phyloP scores from a whole-genome alignment of 2,113 vertebrate genomes.

The Baryphthengus martii region DNA sequence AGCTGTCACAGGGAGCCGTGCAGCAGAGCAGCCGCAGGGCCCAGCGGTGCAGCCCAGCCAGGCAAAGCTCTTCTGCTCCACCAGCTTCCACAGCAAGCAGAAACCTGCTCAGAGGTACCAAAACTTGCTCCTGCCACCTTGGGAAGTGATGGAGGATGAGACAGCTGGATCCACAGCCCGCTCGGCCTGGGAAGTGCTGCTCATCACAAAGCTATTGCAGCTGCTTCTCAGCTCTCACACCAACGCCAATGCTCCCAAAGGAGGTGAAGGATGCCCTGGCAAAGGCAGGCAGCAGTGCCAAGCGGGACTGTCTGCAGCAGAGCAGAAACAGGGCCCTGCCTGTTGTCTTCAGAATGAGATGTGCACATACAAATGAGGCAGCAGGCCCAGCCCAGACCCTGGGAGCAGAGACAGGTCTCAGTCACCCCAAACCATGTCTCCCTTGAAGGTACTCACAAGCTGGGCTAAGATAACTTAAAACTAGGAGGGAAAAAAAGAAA shows the following conservation, averaged over 20 bases:
- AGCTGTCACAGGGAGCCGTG: background rate
- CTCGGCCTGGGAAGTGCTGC: background rate
- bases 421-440: background rate
- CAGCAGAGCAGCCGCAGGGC: background rate
- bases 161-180: background rate
- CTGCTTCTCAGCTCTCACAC: background rate
- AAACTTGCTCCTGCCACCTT: background rate
- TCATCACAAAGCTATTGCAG: background rate
- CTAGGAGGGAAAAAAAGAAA: background rate
- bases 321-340: background rate
- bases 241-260: background rate
- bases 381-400: background rate
- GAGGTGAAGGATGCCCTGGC: background rate
- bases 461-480: background rate
- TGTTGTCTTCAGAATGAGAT: background rate
- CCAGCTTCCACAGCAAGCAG: background rate
- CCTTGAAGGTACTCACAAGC: background rate
- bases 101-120: background rate
- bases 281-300: background rate
- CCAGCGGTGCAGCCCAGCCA: background rate
- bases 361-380: accelerated
- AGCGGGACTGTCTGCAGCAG: background rate
- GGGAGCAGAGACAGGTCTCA: background rate
- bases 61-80: background rate
- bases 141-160: background rate